Conservation (phyloP, 1,140 invertebrate genomes). For the Drosophila simulans region DNA sequence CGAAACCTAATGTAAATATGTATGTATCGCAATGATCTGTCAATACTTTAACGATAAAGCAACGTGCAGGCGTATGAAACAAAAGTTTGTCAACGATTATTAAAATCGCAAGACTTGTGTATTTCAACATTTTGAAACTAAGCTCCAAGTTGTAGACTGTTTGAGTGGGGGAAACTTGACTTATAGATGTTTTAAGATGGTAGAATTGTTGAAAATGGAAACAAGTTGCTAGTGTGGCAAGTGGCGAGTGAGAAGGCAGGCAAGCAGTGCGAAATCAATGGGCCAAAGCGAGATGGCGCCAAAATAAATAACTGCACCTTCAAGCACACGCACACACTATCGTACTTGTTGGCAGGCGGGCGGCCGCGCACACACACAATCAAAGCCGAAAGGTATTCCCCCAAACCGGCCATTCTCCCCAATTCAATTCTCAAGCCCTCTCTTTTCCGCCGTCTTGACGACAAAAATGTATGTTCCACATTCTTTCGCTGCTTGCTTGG, state of each 20-base stretch:
- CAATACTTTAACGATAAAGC: too few relatives aligned
- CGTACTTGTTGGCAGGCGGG: not conserved
- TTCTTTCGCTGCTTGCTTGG: conserved; percentile 58
- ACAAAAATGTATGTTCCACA: conserved; percentile 75
- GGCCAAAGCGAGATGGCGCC: conserved; percentile 56
- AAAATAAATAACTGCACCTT: conserved; percentile 77
- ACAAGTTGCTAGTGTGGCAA: conserved; percentile 57
- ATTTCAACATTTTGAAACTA: not conserved
- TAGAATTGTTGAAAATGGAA: conserved; percentile 26
- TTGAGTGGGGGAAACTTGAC: not conserved
- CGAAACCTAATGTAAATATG: too few relatives aligned
- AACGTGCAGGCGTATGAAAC: not conserved
- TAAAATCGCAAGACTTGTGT: not conserved
- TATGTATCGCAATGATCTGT: too few relatives aligned
- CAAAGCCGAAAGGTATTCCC: conserved; percentile 73
- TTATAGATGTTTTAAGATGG: not conserved
- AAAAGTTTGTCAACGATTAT: not conserved
- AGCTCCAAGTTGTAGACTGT: not conserved
- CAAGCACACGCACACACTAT: conserved; percentile 16
- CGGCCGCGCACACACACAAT: conserved; percentile 14
- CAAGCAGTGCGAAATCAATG: conserved; percentile 59
- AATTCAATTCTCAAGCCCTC: not conserved
- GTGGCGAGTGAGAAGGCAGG: conserved; percentile 7
- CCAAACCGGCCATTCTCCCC: conserved; percentile 57
- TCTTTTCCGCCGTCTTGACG: conserved; percentile 33